phyloP scores from a whole-genome alignment of 2,113 vertebrate genomes.

The Cololabis saira region DNA sequence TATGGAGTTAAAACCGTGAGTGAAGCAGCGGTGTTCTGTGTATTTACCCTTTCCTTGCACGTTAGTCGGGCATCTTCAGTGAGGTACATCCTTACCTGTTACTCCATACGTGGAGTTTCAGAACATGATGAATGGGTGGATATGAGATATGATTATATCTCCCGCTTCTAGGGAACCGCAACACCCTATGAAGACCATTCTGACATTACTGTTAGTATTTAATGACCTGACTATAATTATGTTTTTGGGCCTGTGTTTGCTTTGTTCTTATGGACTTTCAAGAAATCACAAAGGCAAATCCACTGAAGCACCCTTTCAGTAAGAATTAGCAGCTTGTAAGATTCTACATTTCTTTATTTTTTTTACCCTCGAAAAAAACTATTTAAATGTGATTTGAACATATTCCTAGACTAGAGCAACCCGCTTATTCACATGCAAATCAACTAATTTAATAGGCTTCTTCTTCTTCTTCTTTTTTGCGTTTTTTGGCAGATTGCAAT shows the following conservation, averaged over 20 bases:
- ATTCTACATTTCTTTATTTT: too few species aligned
- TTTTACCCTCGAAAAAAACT: neutral
- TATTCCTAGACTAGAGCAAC: rapidly evolving
- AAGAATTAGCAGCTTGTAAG: too few species aligned
- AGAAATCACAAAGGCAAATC: too few species aligned
- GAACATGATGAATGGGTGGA: constrained; percentile 68
- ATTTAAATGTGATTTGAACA: rapidly evolving
- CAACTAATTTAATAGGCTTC: rapidly evolving
- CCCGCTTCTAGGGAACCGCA: constrained; percentile 55
- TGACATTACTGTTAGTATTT: neutral
- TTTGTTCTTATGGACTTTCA: too few species aligned
- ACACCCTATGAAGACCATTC: constrained; percentile 66
- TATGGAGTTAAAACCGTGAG: constrained; percentile 34
- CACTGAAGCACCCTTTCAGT: too few species aligned
- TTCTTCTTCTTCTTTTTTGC: too few species aligned
- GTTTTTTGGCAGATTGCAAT: too few species aligned
- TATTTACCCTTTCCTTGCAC: rapidly evolving
- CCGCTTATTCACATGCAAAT: neutral
- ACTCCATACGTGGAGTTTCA: constrained; percentile 65
- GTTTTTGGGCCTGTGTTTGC: too few species aligned
- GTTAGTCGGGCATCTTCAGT: rapidly evolving
- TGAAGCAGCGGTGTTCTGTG: rapidly evolving
- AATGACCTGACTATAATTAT: rapidly evolving
- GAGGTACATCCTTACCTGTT: rapidly evolving
- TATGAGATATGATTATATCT: constrained; percentile 78